A percentile compares a stretch with the other conserved stretches of the same genome.
These are phyloP conservation scores for Drosophila funebris DNA, from an alignment of 1,140 invertebrate species.

Conservation along the genomic window DNA sequence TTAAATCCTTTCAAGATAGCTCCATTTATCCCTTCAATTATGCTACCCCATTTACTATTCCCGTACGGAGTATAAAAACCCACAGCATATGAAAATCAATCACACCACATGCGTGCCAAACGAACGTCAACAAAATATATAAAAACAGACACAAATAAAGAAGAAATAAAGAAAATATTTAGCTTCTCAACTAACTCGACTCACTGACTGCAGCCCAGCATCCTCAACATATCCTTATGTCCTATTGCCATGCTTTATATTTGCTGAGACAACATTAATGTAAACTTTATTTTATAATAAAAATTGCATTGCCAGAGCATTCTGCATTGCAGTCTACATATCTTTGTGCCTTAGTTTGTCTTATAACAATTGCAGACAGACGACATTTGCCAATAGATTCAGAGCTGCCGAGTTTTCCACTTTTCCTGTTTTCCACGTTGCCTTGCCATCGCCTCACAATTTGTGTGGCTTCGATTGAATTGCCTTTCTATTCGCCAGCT, in stretches of 20 bases:
- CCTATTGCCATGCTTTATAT: constrained; percentile 37
- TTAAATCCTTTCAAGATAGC: too few species aligned
- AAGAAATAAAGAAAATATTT: constrained; percentile 60
- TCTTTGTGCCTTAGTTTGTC: constrained; percentile 53
- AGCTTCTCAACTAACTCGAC: constrained; percentile 10
- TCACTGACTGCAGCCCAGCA: constrained; percentile 58
- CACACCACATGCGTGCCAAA: constrained; percentile 63
- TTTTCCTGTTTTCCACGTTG: background rate
- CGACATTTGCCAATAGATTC: constrained; percentile 55
- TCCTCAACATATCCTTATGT: constrained; percentile 19
- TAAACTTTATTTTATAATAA: constrained; percentile 73
- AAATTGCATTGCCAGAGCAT: constrained; percentile 59
- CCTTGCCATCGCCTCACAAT: constrained; percentile 2
- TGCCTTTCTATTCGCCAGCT: constrained; percentile 54
- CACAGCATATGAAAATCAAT: constrained; percentile 53
- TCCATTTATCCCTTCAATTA: too few species aligned
- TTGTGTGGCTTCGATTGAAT: constrained; percentile 50
- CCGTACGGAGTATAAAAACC: constrained; percentile 30
- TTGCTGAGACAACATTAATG: constrained; percentile 78
- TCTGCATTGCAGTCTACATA: constrained; percentile 27
- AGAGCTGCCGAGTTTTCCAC: background rate
- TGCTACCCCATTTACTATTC: too few species aligned
- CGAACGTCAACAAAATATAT: constrained; percentile 13
- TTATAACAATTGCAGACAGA: constrained; percentile 56
- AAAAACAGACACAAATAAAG: constrained; percentile 32